phyloP scores from a whole-genome alignment of 2,888 invertebrate species.

The Ophioninae sp. region DNA sequence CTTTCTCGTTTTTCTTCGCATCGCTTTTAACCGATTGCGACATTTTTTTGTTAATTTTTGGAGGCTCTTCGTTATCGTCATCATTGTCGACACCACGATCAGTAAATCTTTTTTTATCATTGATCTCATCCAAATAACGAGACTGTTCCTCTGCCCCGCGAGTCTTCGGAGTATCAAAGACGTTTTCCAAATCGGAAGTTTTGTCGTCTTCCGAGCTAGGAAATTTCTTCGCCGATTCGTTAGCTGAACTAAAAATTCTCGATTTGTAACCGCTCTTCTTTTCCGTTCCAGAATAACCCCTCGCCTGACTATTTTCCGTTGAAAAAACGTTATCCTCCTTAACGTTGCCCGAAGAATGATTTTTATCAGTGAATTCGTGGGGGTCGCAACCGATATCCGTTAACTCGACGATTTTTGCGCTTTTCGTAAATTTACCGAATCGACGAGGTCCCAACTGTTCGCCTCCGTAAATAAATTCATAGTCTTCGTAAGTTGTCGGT shows the following conservation, averaged over 20 bases:
- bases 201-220: background rate
- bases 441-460: background rate
- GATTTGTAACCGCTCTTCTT: background rate
- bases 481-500: background rate
- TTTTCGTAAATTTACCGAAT: background rate
- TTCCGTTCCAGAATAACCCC: background rate
- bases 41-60: background rate
- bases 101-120: constrained; percentile 11
- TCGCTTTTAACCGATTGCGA: background rate
- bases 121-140: background rate
- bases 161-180: constrained; percentile 5
- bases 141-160: background rate
- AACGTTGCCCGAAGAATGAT: background rate
- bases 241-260: background rate
- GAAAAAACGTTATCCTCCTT: background rate
- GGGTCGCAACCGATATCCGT: constrained; percentile 48
- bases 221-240: constrained; percentile 3
- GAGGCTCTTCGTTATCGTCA: background rate
- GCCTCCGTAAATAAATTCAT: constrained; percentile 15
- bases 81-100: constrained; percentile 33
- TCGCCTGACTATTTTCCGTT: background rate
- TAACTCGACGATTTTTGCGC: constrained; percentile 49
- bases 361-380: background rate
- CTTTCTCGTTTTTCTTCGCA: background rate
- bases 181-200: constrained; percentile 16